These are phyloP conservation scores for Ceratoteleas bidentatus DNA, from an alignment of 1,140 invertebrate species.

Conservation along the genomic window DNA sequence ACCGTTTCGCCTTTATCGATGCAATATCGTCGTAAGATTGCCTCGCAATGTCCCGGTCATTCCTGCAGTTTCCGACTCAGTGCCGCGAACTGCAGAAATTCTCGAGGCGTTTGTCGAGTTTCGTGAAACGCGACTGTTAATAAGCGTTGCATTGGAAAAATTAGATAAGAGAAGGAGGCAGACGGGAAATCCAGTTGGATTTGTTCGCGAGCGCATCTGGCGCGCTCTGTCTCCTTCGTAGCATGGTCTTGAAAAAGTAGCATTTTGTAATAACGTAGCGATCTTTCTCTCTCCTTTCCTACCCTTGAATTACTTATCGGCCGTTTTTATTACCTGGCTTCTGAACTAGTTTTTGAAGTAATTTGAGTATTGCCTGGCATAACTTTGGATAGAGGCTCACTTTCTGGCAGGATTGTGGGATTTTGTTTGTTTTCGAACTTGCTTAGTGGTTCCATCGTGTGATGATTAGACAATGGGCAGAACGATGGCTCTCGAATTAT, in stretches of 20 bases:
- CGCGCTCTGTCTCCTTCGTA: constrained; percentile 7
- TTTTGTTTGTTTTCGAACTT: not conserved
- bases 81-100: no score
- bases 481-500: no score
- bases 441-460: constrained; percentile 2
- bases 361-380: constrained; percentile 21
- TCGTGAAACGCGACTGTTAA: no score
- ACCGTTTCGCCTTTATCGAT: not conserved
- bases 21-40: not conserved
- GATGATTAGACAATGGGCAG: no score
- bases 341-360: constrained; percentile 8
- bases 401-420: no score
- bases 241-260: not conserved
- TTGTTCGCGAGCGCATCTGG: not conserved
- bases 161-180: not conserved
- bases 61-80: no score
- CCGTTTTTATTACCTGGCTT: constrained; percentile 16
- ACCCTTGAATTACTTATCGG: not conserved
- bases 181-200: not conserved
- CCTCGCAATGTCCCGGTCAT: not conserved
- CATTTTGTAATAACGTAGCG: not conserved
- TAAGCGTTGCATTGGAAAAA: not conserved
- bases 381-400: not conserved
- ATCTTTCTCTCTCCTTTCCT: no score
- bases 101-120: no score